A percentile compares a stretch with the other conserved stretches of the same genome.
phyloP scores from a whole-genome alignment of 2,888 invertebrate genomes.

The Azorinus chamasolen region DNA sequence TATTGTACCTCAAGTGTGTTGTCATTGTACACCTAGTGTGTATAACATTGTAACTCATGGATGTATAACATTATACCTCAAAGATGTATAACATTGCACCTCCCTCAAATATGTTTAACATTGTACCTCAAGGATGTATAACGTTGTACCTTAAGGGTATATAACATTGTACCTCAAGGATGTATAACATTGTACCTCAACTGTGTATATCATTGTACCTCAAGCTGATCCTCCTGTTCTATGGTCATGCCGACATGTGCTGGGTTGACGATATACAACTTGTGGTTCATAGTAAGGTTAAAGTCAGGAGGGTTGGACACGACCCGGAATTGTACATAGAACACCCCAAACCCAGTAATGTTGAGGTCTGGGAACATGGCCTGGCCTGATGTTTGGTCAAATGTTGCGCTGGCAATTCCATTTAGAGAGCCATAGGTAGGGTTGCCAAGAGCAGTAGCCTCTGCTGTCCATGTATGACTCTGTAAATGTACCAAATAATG shows the following conservation, averaged over 20 bases:
- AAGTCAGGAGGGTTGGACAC: constrained; percentile 62
- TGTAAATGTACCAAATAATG: constrained; percentile 36
- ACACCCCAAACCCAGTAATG: constrained; percentile 65
- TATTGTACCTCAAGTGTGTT: no score
- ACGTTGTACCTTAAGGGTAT: no score
- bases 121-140: no score
- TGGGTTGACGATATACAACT: constrained; percentile 44
- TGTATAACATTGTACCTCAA: no score
- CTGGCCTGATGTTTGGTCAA: constrained; percentile 61
- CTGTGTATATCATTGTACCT: no score
- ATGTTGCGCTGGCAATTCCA: constrained; percentile 45
- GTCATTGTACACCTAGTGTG: no score
- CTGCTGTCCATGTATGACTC: constrained; percentile 70
- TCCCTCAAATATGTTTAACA: no score
- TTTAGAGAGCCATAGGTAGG: constrained; percentile 58
- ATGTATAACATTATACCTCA: no score
- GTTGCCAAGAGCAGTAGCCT: constrained; percentile 34
- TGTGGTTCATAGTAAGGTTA: constrained; percentile 35
- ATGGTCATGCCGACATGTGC: constrained; percentile 52
- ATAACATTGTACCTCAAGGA: no score
- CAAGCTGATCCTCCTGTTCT: constrained; percentile 18
- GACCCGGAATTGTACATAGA: constrained; percentile 56
- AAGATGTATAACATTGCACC: no score
- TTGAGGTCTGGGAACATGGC: constrained; percentile 65
- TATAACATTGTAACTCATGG: no score